phyloP scores from a whole-genome alignment of 2,888 invertebrate genomes.

The Oeneis ivallda region DNA sequence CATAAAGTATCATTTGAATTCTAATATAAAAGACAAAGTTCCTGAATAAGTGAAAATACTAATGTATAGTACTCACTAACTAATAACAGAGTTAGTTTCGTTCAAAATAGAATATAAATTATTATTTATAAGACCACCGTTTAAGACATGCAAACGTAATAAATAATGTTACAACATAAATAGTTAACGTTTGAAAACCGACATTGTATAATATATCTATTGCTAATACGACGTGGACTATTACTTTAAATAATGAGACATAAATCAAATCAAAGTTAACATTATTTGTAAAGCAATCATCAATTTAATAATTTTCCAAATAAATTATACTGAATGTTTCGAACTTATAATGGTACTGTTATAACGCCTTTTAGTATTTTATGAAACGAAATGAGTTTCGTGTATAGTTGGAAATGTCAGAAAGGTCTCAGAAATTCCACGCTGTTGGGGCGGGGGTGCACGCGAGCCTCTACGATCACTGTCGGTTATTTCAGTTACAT shows the following conservation, averaged over 20 bases:
- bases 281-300: not conserved
- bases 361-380: slow-evolving; percentile 18
- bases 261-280: slow-evolving; percentile 4
- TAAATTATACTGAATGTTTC: slow-evolving; percentile 11
- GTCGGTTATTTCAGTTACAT: not conserved
- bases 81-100: not conserved
- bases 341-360: slow-evolving; percentile 12
- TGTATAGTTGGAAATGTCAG: slow-evolving; percentile 33
- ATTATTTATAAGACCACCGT: not conserved
- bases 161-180: not conserved
- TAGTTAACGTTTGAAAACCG: not conserved
- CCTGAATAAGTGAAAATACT: not conserved
- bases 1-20: no score
- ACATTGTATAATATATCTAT: not conserved
- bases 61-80: not conserved
- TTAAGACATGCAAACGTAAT: not conserved
- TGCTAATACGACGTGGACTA: not conserved
- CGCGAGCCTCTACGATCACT: slow-evolving; percentile 22
- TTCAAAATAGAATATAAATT: not conserved
- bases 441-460: slow-evolving; percentile 40
- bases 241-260: not conserved
- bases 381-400: slow-evolving; percentile 25
- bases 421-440: slow-evolving; percentile 39
- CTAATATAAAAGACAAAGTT: no score
- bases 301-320: slow-evolving; percentile 6